Evolutionary conservation across 2,797 vertebrate genomes (phyloP).

Genomic region (Ispidina picta): DNA sequence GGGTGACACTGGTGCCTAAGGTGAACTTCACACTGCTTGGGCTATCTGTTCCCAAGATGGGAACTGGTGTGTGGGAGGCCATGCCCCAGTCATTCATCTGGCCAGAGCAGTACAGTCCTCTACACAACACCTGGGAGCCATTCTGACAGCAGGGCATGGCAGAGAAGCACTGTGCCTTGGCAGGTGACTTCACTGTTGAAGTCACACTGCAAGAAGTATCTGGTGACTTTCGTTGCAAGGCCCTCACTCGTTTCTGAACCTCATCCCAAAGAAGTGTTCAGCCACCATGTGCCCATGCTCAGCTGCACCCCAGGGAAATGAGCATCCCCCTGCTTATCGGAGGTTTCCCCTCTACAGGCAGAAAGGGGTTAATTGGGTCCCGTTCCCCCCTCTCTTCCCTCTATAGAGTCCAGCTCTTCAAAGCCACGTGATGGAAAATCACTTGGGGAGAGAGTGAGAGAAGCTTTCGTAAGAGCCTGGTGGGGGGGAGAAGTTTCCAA

Average conservation of each 20-base stretch:
- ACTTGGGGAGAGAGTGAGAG: constrained; percentile 78
- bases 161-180: neutral
- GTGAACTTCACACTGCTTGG: neutral
- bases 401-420: constrained; percentile 67
- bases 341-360: neutral
- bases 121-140: neutral
- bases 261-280: neutral
- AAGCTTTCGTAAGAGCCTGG: constrained; percentile 81
- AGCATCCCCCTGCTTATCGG: neutral
- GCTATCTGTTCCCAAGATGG: neutral
- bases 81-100: neutral
- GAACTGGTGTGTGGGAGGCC: neutral
- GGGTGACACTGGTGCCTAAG: rapidly evolving
- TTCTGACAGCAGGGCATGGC: constrained; percentile 9
- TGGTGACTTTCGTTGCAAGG: rapidly evolving
- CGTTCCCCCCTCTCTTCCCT: constrained; percentile 12
- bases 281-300: neutral
- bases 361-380: constrained; percentile 23
- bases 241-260: neutral
- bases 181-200: neutral
- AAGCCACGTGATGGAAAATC: constrained; percentile 84
- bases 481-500: constrained; percentile 87
- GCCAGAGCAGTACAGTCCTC: neutral
- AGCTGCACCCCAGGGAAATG: rapidly evolving
- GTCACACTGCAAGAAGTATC: neutral